Conservation (phyloP, 2,797 vertebrate genomes). For the Mormyrus proboscirostris region DNA sequence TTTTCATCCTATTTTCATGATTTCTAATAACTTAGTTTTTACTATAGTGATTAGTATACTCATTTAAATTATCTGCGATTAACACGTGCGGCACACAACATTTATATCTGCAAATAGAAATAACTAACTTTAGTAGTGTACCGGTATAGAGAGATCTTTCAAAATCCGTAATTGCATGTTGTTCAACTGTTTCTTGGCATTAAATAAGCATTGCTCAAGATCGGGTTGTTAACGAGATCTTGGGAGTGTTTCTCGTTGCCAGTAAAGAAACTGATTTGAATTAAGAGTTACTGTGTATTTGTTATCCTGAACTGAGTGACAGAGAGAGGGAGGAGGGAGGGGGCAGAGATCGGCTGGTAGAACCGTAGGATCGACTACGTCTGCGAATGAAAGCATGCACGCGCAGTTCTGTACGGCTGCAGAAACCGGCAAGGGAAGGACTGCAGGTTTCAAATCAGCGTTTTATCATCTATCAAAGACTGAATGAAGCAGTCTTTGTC, state of each 20-base stretch:
- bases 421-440: not conserved
- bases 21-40: not conserved
- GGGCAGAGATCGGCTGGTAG: not conserved
- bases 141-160: not conserved
- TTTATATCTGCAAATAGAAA: not conserved
- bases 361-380: not conserved
- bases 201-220: conserved; percentile 8
- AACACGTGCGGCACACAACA: not conserved
- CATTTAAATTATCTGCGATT: not conserved
- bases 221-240: conserved; percentile 23
- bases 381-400: not conserved
- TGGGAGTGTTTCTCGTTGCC: conserved; percentile 25
- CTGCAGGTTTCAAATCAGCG: not conserved
- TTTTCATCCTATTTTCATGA: not conserved
- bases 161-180: conserved; percentile 7
- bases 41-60: not conserved
- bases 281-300: conserved; percentile 31
- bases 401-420: not conserved
- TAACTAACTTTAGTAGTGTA: not conserved
- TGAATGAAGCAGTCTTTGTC: not conserved
- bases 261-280: not conserved
- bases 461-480: not conserved
- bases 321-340: not conserved
- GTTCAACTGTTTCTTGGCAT: conserved; percentile 14
- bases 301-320: not conserved